Percentiles rank a stretch among this genome's conserved stretches.
Evolutionary conservation across 2,888 invertebrate species (phyloP).

Genomic region (Microchrysa polita): DNA sequence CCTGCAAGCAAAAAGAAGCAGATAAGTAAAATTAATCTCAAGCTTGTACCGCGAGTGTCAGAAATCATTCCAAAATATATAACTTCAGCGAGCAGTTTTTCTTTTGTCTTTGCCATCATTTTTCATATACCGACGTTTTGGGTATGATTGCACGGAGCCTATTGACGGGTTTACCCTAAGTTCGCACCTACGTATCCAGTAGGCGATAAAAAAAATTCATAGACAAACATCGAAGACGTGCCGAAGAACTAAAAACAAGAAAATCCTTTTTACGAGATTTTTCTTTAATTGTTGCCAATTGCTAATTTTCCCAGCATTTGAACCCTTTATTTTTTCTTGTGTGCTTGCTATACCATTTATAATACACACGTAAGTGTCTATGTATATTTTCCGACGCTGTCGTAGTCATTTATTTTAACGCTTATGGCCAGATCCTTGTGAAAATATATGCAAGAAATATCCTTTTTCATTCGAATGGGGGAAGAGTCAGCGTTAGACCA

Average conservation of each 20-base stretch:
- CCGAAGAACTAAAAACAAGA: slow-evolving; percentile 52
- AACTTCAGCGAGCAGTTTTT: slow-evolving; percentile 1
- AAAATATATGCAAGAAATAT: slow-evolving; percentile 29
- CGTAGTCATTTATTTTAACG: not conserved
- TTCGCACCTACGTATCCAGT: not conserved
- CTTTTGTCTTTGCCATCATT: too few relatives aligned
- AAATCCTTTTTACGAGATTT: slow-evolving; percentile 54
- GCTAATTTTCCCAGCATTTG: slow-evolving; percentile 53
- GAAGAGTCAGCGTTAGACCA: not conserved
- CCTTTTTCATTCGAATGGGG: not conserved
- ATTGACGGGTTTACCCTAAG: not conserved
- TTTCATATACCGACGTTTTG: too few relatives aligned
- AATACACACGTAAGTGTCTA: too few relatives aligned
- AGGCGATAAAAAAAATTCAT: slow-evolving; percentile 23
- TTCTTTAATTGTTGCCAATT: slow-evolving; percentile 53
- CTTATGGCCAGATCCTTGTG: not conserved
- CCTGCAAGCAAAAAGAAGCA: slow-evolving; percentile 69
- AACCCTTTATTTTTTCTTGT: slow-evolving; percentile 41
- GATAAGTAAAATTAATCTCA: slow-evolving; percentile 35
- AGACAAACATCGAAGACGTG: slow-evolving; percentile 18
- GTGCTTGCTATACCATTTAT: not conserved
- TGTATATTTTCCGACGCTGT: slow-evolving; percentile 25
- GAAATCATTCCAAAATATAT: slow-evolving; percentile 28
- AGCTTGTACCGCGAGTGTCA: not conserved
- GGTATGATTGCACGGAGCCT: too few relatives aligned